Percentiles rank a stretch among this genome's conserved stretches.
These are phyloP conservation scores for Chirona hameri DNA, from an alignment of 2,888 invertebrate genomes.

Conservation along the genomic window DNA sequence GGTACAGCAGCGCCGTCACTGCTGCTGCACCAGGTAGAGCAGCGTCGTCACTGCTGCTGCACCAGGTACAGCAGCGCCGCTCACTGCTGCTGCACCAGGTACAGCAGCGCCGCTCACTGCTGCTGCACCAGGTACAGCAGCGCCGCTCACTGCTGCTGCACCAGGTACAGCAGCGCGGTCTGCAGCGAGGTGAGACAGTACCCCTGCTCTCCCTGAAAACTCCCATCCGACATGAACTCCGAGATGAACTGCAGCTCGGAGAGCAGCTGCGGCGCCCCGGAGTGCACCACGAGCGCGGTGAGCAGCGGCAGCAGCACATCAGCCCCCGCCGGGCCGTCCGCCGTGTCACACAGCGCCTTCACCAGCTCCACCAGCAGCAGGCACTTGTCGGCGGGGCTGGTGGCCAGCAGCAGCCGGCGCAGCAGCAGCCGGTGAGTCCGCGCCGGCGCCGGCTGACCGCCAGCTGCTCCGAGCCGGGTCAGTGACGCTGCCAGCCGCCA, in stretches of 20 bases:
- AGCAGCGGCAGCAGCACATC: constrained; percentile 28
- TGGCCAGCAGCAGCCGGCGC: constrained; percentile 7
- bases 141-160: no score
- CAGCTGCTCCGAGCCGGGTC: neutral
- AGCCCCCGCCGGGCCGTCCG: neutral
- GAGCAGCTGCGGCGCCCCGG: constrained; percentile 24
- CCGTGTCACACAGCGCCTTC: neutral
- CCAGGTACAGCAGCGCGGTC: constrained; percentile 10
- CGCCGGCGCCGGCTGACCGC: neutral
- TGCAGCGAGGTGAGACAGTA: constrained; percentile 30
- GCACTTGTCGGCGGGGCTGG: constrained; percentile 10
- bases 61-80: no score
- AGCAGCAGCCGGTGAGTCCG: neutral
- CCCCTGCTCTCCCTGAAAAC: neutral
- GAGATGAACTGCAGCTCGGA: constrained; percentile 26
- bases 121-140: no score
- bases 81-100: no score
- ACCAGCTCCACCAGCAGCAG: constrained; percentile 25
- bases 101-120: no score
- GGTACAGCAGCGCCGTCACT: no score
- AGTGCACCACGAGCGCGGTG: neutral
- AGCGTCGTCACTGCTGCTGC: no score
- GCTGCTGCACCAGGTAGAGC: no score
- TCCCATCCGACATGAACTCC: neutral
- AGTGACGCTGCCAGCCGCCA: constrained; percentile 9